phyloP scores from a whole-genome alignment of 2,888 invertebrate genomes.

The Antheraea yamamai region DNA sequence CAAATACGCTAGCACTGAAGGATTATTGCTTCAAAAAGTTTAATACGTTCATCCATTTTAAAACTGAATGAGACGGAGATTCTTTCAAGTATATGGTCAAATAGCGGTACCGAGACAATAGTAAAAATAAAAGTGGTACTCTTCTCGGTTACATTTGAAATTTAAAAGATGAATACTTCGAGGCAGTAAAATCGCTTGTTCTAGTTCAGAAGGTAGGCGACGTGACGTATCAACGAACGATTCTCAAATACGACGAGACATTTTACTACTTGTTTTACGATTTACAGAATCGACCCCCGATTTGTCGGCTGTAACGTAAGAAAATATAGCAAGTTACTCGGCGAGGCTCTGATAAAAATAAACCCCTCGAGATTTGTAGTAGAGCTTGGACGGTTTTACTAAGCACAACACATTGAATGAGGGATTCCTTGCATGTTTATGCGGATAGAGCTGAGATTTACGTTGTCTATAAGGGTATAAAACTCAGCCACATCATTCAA shows the following conservation, averaged over 20 bases:
- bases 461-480: not conserved
- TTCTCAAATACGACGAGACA: constrained; percentile 57
- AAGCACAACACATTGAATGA: constrained; percentile 40
- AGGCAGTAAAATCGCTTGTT: constrained; percentile 45
- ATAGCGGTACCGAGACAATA: not conserved
- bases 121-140: constrained; percentile 40
- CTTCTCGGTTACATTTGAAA: constrained; percentile 46
- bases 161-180: constrained; percentile 56
- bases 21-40: constrained; percentile 3
- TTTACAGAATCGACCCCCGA: constrained; percentile 56
- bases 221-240: constrained; percentile 51
- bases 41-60: no score
- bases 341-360: constrained; percentile 55
- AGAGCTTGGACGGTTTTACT: constrained; percentile 31
- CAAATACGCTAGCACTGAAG: no score
- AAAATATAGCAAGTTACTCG: constrained; percentile 40
- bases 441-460: constrained; percentile 20
- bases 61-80: not conserved
- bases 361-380: constrained; percentile 53
- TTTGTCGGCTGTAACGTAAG: constrained; percentile 48
- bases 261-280: constrained; percentile 68
- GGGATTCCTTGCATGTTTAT: constrained; percentile 39
- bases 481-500: not conserved
- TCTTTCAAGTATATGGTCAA: not conserved
- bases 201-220: constrained; percentile 16